A percentile compares a stretch with the other conserved stretches of the same genome.
phyloP scores from a whole-genome alignment of 53 echinoderm and acorn worm genomes.

The Hippasteria phrygiana region DNA sequence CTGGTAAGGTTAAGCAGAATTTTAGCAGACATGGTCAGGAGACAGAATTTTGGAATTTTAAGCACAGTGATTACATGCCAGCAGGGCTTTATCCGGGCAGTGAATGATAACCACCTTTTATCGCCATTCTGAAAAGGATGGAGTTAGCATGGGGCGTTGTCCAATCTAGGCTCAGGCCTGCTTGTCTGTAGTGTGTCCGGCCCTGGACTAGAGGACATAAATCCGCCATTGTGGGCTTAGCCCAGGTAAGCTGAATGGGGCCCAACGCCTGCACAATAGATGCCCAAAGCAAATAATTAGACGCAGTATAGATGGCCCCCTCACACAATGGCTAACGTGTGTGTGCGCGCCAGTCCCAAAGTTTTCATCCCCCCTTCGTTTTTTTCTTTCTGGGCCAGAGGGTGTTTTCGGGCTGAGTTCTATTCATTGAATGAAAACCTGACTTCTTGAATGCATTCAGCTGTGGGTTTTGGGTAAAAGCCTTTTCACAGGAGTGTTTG shows the following conservation, averaged over 20 bases:
- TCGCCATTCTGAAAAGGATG: constrained; percentile 28
- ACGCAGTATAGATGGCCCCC: constrained; percentile 34
- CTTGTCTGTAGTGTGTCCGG: constrained; percentile 10
- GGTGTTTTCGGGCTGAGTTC: constrained; percentile 15
- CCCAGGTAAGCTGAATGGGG: constrained; percentile 57
- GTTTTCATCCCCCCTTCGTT: constrained; percentile 7
- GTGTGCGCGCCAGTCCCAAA: neutral
- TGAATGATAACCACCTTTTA: constrained; percentile 40
- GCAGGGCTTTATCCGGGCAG: constrained; percentile 9
- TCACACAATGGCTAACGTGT: constrained; percentile 47
- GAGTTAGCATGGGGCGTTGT: constrained; percentile 31
- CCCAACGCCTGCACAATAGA: constrained; percentile 55
- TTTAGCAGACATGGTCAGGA: neutral
- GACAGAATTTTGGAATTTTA: constrained; percentile 26
- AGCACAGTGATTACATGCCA: constrained; percentile 36
- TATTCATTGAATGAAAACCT: constrained; percentile 23
- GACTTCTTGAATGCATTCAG: constrained; percentile 49
- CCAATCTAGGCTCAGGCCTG: constrained; percentile 42
- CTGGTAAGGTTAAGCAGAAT: neutral
- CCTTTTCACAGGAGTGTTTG: neutral
- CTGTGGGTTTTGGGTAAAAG: constrained; percentile 19
- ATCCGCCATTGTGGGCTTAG: constrained; percentile 48
- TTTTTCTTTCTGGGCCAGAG: constrained; percentile 4
- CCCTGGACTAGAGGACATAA: constrained; percentile 31
- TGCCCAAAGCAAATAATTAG: constrained; percentile 64